phyloP scores from a whole-genome alignment of 2,797 vertebrate genomes.

The Premnoplex brunnescens region DNA sequence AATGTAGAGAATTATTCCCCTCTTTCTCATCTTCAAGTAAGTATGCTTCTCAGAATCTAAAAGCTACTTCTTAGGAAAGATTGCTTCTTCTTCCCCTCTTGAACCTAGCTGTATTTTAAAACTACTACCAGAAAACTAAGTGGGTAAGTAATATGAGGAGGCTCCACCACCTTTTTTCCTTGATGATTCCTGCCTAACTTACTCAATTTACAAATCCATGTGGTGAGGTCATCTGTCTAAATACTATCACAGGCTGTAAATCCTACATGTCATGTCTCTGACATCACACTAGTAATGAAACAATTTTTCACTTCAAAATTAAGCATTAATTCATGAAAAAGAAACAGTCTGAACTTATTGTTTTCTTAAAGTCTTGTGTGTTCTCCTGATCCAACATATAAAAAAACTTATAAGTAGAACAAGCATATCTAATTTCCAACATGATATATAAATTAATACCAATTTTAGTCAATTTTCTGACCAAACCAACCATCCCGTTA shows the following conservation, averaged over 20 bases:
- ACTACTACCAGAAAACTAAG: background rate
- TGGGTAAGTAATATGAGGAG: background rate
- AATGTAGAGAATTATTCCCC: conserved; percentile 29
- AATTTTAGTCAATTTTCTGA: background rate
- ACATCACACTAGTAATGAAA: background rate
- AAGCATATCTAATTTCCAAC: background rate
- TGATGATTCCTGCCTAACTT: background rate
- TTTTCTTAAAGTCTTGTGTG: background rate
- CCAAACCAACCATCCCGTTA: background rate
- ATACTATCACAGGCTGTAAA: background rate
- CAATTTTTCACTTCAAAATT: background rate
- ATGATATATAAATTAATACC: background rate
- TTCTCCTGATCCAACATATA: background rate
- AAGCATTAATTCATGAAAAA: background rate
- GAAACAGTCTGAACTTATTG: background rate
- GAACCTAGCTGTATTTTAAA: conserved; percentile 1
- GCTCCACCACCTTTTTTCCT: background rate
- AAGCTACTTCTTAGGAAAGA: conserved; percentile 46
- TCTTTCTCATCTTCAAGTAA: conserved; percentile 27
- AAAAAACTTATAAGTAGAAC: background rate
- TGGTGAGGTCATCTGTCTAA: background rate
- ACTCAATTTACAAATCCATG: background rate
- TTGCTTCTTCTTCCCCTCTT: background rate
- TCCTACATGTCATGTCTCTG: background rate
- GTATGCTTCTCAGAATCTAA: conserved; percentile 31